Base-by-base conservation (phyloP, 2,888 invertebrate genomes). In the Drosophila meridionalis region DNA sequence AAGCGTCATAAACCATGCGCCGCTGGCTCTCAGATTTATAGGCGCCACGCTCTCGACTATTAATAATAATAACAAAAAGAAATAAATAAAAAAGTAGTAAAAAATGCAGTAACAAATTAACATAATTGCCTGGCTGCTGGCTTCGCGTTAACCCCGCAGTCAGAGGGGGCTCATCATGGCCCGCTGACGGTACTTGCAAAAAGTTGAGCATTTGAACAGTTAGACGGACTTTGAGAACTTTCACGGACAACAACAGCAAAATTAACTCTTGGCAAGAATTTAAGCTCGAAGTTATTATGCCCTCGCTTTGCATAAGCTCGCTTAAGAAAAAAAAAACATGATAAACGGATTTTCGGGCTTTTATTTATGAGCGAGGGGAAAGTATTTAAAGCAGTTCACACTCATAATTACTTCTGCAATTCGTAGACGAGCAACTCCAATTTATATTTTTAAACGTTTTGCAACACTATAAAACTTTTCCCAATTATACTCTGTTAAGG, bases 1-100 rank as follows among this genome's bases (percentile, higher is more conserved):
- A 73, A 88, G 84, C 88, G 83, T 86, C 86, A 69, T 84, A 83
- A 83, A 87, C 62, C 76, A 78, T 80, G 73, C 74, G 86, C 86
- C 88, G 76, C 78, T 78, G 64, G 88, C 87, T 71, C 59, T 60
- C 74, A 83, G 83, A 84, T 84, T 84, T 88, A 84, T 84, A 68
- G 83, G 74, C 80, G 75, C 73, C 83, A 45, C 58, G 56, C 61
- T 64, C 59, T 45, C 57, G 80, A 76, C 80, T 80, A 63, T 66
- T 83, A 83, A 83, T 80, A 85, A 81, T 76, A 78, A 82, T 73
- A 73, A 66, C 38, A 63, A 66, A 43, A 38, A 30, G 60, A 42
- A 62, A 69, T 8, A 62, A 65, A 30, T 60, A 45, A 6, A 61
- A 14, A 40, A 42, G 50, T 40, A 61, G 30, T 58, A 59, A 56